Conservation (phyloP, 2,797 vertebrate species). For the Enteromius paludinosus region DNA sequence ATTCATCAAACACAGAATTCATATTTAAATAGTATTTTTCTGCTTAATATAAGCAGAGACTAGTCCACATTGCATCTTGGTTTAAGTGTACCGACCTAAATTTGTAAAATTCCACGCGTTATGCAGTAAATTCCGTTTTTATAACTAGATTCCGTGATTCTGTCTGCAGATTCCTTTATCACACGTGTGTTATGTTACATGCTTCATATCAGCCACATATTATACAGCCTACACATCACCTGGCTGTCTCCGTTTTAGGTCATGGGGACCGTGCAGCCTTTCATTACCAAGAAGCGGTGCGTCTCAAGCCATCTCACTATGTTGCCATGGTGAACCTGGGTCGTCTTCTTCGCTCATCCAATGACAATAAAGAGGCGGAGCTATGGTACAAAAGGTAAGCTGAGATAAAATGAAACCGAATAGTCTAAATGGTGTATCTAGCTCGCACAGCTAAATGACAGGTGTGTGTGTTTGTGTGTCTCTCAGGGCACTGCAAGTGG, state of each 20-base stretch:
- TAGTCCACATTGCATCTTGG: neutral
- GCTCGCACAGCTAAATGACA: conserved; percentile 2
- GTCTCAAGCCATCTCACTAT: conserved; percentile 87
- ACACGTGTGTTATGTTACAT: neutral
- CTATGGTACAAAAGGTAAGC: conserved; percentile 92
- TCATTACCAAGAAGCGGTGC: conserved; percentile 91
- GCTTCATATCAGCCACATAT: neutral
- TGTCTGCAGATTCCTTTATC: neutral
- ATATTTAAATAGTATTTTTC: neutral
- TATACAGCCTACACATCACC: neutral
- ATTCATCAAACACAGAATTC: neutral
- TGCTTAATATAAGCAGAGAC: neutral
- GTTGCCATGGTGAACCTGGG: conserved; percentile 98
- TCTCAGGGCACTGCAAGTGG: conserved; percentile 88
- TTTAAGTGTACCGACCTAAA: neutral
- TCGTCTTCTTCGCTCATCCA: conserved; percentile 89
- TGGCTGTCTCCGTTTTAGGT: conserved; percentile 71
- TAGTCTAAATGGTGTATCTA: neutral
- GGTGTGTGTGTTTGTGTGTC: conserved; percentile 1
- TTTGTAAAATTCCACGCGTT: neutral
- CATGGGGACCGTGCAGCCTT: conserved; percentile 81
- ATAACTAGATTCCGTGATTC: too few species aligned
- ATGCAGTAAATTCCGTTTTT: neutral
- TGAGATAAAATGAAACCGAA: conserved; percentile 14
- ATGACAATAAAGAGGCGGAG: conserved; percentile 89